Evolutionary conservation across 2,113 vertebrate genomes (phyloP), one percentile per base, ranked within the genome.

Genomic region (Cromileptes altivelis): DNA sequence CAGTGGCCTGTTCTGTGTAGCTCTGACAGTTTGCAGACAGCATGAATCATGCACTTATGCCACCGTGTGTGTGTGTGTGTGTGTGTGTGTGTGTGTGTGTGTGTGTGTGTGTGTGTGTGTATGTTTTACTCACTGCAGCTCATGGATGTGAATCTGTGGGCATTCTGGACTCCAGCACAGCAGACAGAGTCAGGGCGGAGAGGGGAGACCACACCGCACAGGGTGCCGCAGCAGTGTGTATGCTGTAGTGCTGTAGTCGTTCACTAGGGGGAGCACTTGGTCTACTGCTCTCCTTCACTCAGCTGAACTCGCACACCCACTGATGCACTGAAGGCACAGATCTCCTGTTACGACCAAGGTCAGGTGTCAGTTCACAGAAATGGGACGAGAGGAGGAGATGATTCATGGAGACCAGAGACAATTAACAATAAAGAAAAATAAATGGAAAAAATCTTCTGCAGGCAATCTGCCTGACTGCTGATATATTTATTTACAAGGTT

Each of bases 201-300:
- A 17, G 42, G 0, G 19, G n/a, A 47, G 56, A 80, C 7, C 50
- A 27, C 19, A 10, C n/a, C 30, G 50, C 1, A 6, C 18, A 6
- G 14, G 33, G 55, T 42, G 71, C 11, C 19, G 56, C 42, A n/a
- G 60, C 42, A 23, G 17, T 30, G 18, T 56, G 15, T 15, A 3
- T 1, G 18, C 37, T 80, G 86, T 13, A 21, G 70, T 87, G 58
- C 65, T 47, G 23, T 7, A 42, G 56, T 15, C 3, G 8, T 55
- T 75, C 92, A 87, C 87, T 82, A 88, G 94, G 85, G 89, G 92
- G 94, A 89, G 91, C 86, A 87, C 80, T 82, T 21, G 74, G 42
- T 82, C 91, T 86, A 27, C 69, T 50, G 70, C 67, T 79, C n/a
- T 60, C 47, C 57, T 70, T 13, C 52, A 13, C 63, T 52, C 67